Percentiles rank a stretch among this genome's conserved stretches.
Conservation (phyloP, 1,140 invertebrate species). For the Magallana angulata region DNA sequence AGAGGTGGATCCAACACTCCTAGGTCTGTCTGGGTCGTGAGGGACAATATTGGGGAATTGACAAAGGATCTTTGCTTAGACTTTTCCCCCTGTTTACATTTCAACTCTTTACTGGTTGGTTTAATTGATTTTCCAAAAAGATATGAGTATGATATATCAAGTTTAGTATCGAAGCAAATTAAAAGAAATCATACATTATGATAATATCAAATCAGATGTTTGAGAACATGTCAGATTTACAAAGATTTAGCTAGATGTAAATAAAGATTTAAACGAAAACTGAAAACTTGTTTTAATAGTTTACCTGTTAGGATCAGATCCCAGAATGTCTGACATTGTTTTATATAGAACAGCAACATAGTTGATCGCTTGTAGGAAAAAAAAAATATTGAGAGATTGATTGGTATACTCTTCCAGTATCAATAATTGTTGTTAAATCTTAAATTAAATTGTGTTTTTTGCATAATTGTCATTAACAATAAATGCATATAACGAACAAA, state of each 20-base stretch:
- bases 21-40: background rate
- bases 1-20: background rate
- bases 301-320: background rate
- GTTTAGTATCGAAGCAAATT: background rate
- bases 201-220: background rate
- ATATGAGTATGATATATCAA: background rate
- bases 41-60: constrained; percentile 4
- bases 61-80: background rate
- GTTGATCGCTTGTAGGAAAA: too few relatives aligned
- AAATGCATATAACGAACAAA: too few relatives aligned
- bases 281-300: background rate
- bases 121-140: background rate
- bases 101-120: background rate
- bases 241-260: background rate
- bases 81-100: background rate
- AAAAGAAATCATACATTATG: background rate
- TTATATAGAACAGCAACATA: too few relatives aligned
- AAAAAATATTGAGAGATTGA: too few relatives aligned
- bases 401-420: too few relatives aligned
- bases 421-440: too few relatives aligned
- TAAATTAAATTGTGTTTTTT: too few relatives aligned
- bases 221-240: background rate
- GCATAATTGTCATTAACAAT: too few relatives aligned
- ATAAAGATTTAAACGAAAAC: background rate
- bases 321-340: background rate